Evolutionary conservation across 64 coral and sea anemone species (phyloP).

Genomic region (Trachythela sp.): DNA sequence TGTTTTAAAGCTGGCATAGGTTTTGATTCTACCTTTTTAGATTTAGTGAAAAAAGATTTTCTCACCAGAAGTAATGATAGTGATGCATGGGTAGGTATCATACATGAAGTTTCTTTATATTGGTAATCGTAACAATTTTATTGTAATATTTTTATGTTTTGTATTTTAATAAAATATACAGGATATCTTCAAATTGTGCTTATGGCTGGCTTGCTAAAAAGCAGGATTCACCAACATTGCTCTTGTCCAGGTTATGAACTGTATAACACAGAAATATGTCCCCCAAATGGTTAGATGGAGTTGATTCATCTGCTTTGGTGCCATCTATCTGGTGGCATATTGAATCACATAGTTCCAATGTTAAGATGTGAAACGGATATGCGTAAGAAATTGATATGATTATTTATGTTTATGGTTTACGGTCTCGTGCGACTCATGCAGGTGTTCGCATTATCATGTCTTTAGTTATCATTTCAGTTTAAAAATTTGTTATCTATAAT

Average conservation of each 20-base stretch:
- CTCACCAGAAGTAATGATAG: background rate
- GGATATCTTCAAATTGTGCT: background rate
- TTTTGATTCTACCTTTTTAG: slow-evolving; percentile 39
- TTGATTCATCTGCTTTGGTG: no score
- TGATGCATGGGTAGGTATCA: slow-evolving; percentile 34
- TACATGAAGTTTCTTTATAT: slow-evolving; percentile 46
- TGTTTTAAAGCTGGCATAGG: slow-evolving; percentile 38
- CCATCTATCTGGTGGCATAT: no score
- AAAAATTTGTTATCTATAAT: no score
- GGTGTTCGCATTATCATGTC: no score
- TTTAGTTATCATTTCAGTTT: no score
- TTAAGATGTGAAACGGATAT: background rate
- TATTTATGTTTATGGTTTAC: no score
- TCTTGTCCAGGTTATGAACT: no score
- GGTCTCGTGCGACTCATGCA: background rate
- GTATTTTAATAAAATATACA: background rate
- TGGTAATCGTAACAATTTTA: no score
- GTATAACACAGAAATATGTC: no score
- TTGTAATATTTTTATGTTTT: no score
- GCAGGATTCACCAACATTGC: background rate
- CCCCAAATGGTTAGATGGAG: no score
- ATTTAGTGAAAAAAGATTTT: slow-evolving; percentile 48
- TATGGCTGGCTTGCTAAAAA: background rate
- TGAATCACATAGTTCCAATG: no score
- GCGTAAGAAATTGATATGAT: background rate